phyloP scores from a whole-genome alignment of 2,113 vertebrate genomes.

The Erinaceus europaeus region DNA sequence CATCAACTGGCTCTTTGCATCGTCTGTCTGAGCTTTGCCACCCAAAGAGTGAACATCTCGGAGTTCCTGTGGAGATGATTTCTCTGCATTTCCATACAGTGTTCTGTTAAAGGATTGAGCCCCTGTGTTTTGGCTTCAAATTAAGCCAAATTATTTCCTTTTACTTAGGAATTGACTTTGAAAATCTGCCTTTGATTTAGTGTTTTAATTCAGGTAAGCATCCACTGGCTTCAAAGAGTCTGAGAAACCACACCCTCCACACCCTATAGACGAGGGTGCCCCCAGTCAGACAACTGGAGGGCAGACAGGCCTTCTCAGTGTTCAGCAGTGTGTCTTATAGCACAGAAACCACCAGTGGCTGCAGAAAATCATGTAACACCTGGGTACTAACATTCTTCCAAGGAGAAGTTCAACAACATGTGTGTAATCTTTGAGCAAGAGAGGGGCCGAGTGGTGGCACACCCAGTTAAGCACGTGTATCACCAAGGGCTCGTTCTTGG shows the following conservation, averaged over 20 bases:
- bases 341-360: not conserved
- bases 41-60: slow-evolving; percentile 57
- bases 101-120: not conserved
- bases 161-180: slow-evolving; percentile 55
- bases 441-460: too few species aligned
- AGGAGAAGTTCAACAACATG: slow-evolving; percentile 2
- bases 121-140: slow-evolving; percentile 54
- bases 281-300: too few species aligned
- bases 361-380: not conserved
- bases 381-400: not conserved
- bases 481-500: too few species aligned
- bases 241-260: not conserved
- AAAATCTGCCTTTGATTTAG: slow-evolving; percentile 43
- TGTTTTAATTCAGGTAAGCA: slow-evolving; percentile 38
- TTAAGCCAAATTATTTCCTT: slow-evolving; percentile 48
- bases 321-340: not conserved
- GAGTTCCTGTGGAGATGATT: slow-evolving; percentile 34
- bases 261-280: too few species aligned
- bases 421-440: slow-evolving; percentile 19
- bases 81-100: slow-evolving; percentile 2
- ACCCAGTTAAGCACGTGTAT: too few species aligned
- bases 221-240: not conserved
- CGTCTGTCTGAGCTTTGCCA: slow-evolving; percentile 51
- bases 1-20: slow-evolving; percentile 61
- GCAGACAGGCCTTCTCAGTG: not conserved